A percentile compares a stretch with the other conserved stretches of the same genome.
Conservation (phyloP, 2,797 vertebrate species). For the Naso thynnoides region DNA sequence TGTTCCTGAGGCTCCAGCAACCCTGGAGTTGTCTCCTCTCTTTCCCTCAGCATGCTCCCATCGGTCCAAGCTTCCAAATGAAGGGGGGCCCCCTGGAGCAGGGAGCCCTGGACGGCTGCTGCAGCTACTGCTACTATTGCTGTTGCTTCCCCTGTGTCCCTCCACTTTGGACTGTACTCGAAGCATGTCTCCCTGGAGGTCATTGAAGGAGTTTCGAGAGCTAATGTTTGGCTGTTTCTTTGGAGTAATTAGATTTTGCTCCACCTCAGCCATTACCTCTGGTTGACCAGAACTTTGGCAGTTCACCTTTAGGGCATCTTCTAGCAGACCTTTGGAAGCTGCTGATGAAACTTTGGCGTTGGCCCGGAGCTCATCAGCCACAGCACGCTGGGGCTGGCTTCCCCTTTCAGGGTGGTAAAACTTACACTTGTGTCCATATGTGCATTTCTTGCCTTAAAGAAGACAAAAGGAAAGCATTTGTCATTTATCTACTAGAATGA, state of each 20-base stretch:
- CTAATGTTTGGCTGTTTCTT: constrained; percentile 90
- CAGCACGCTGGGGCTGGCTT: constrained; percentile 93
- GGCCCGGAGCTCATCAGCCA: constrained; percentile 97
- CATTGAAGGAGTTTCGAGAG: constrained; percentile 86
- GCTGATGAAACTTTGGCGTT: constrained; percentile 90
- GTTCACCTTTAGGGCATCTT: constrained; percentile 87
- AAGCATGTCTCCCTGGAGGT: constrained; percentile 90
- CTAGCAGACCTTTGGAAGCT: constrained; percentile 86
- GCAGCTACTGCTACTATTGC: constrained; percentile 59
- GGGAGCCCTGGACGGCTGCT: constrained; percentile 66
- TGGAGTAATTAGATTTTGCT: constrained; percentile 83
- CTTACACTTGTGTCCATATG: constrained; percentile 99
- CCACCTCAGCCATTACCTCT: constrained; percentile 68
- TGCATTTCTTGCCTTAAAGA: constrained; percentile 94
- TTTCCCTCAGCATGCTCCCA: constrained; percentile 81
- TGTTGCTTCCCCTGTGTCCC: constrained; percentile 76
- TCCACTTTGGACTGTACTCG: constrained; percentile 90
- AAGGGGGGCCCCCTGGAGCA: constrained; percentile 83
- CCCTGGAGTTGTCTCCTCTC: constrained; percentile 73
- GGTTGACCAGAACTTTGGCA: constrained; percentile 86
- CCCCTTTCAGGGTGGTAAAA: constrained; percentile 97
- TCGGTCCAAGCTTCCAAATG: constrained; percentile 84
- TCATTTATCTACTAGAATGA: not conserved
- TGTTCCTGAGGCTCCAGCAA: constrained; percentile 60
- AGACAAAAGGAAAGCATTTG: not conserved